Percentiles rank a stretch among this genome's conserved stretches.
These are phyloP conservation scores for Poecile atricapillus DNA, from an alignment of 2,113 vertebrate genomes.

Conservation along the genomic window DNA sequence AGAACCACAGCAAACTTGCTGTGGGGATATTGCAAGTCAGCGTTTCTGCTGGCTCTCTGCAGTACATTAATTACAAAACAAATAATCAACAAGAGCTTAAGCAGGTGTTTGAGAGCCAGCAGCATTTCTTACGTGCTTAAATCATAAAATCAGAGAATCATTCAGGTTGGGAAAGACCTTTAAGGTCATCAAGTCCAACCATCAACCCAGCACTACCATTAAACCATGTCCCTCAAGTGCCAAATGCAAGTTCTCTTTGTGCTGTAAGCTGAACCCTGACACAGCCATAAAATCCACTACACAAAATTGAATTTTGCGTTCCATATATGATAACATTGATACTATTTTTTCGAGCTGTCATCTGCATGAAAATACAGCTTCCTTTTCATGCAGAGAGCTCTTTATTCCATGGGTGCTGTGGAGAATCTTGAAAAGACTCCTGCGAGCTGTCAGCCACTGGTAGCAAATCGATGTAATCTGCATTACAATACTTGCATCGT, in stretches of 20 bases:
- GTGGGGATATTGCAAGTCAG: not conserved
- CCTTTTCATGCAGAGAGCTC: not conserved
- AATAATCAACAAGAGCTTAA: not conserved
- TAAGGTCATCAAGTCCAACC: not conserved
- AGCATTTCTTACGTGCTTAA: not conserved
- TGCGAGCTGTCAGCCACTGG: slow-evolving; percentile 28
- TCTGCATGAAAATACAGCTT: slow-evolving; percentile 13
- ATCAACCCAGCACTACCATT: not conserved
- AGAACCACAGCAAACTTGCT: not conserved
- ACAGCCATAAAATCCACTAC: not conserved
- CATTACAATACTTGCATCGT: slow-evolving; percentile 46
- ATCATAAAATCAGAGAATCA: not conserved
- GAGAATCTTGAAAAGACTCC: slow-evolving; percentile 28
- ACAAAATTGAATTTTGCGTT: not conserved
- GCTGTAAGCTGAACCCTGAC: not conserved
- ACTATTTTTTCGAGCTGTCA: not conserved
- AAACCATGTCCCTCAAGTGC: not conserved
- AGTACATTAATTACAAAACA: slow-evolving; percentile 4
- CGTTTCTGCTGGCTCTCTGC: not conserved
- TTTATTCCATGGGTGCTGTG: not conserved
- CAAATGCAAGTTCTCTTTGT: not conserved
- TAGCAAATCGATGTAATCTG: slow-evolving; percentile 42
- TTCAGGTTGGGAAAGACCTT: not conserved
- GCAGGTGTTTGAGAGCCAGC: not conserved
- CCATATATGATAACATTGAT: not conserved